Percentiles rank a stretch among this genome's conserved stretches.
Evolutionary conservation across 2,113 vertebrate species (phyloP).

Genomic region (Sturnus vulgaris): DNA sequence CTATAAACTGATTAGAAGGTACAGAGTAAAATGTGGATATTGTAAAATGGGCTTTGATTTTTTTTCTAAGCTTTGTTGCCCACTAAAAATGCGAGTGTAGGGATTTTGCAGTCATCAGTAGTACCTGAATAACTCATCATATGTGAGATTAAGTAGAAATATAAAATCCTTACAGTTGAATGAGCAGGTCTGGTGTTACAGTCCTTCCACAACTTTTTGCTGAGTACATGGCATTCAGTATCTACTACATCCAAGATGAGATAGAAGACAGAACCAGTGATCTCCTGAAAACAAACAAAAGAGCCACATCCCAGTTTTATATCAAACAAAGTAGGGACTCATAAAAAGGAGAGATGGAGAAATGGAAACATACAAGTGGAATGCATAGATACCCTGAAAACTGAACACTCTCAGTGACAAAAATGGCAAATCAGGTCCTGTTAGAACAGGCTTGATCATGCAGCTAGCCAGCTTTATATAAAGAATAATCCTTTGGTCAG

Average conservation of each 20-base stretch:
- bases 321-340: not conserved
- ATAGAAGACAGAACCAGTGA: slow-evolving; percentile 55
- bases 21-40: not conserved
- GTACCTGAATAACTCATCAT: not conserved
- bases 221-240: slow-evolving; percentile 63
- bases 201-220: slow-evolving; percentile 38
- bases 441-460: not conserved
- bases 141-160: not conserved
- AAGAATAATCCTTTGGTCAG: not conserved
- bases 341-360: not conserved
- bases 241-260: slow-evolving; percentile 69
- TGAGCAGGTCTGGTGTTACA: not conserved
- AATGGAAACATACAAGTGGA: not conserved
- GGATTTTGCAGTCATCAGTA: not conserved
- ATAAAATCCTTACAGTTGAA: slow-evolving; percentile 39
- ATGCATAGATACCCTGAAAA: not conserved
- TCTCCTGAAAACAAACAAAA: slow-evolving; percentile 5
- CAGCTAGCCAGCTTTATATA: not conserved
- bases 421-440: not conserved
- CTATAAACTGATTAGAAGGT: not conserved
- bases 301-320: not conserved
- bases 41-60: not conserved
- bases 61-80: not conserved
- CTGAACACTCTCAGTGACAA: not conserved
- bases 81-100: not conserved